Evolutionary conservation across 2,888 invertebrate genomes (phyloP), one percentile per base, ranked within the genome.

Genomic region (Heliconius sara): DNA sequence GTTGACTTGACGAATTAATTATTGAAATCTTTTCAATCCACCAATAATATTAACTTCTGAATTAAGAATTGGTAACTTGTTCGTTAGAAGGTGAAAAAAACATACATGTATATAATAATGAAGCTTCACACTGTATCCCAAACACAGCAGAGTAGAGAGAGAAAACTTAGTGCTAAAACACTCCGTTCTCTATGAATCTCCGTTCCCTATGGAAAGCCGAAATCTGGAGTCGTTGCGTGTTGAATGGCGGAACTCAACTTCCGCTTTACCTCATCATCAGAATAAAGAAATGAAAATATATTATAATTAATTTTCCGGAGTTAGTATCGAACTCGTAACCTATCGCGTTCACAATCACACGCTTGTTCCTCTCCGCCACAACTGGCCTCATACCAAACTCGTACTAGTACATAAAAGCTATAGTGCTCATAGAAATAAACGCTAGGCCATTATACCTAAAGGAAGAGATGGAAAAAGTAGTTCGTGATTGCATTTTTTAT

Each of bases 401-500:
- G 13, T 39, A 39, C 5, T n/a, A n/a, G 22, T 4, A 68, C 22
- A 34, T n/a, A 39, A 39, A 39, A 67, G 30, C 22, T 12, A 68
- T 68, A 22, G 34, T 12, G 2, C 22, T 12, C 67, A 67, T 22
- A 68, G 39, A n/a, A 39, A 22, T 30, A 3, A 27, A 65, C 12
- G 10, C 34, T n/a, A 27, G 3, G 1, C 13, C 39, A 43, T 43
- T 68, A 68, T 43, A n/a, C 25, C 39, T 13, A 43, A 10, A 39
- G 39, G 16, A 43, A 43, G 13, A 43, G 43, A 43, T 68, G 25
- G 13, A 43, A 39, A 27, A n/a, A 72, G 57, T 57, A 57, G 52
- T 57, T 72, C 30, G 30, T 72, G 52, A 72, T 72, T 72, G 52
- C 34, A 57, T 57, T 72, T 72, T 71, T 72, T 72, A 72, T 52